Conservation (phyloP, 2,888 invertebrate genomes). For the Chirona hameri region DNA sequence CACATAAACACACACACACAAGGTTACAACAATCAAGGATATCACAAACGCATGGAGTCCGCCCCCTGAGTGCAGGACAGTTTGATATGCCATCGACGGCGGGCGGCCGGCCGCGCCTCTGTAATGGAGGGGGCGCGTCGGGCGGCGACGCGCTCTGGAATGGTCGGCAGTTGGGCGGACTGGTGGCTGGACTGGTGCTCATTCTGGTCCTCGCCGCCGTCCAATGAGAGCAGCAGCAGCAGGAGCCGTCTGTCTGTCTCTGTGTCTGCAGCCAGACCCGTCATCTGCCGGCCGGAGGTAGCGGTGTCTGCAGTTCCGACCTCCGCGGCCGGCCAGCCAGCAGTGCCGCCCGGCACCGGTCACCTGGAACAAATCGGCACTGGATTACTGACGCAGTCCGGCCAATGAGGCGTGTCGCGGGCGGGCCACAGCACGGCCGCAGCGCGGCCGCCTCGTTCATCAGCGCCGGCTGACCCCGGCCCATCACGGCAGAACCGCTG, state of each 20-base stretch:
- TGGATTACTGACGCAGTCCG: neutral
- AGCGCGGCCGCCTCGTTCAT: neutral
- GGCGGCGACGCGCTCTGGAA: neutral
- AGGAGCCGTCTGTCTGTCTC: too few species aligned
- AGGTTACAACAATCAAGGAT: neutral
- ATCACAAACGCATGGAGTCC: constrained; percentile 6
- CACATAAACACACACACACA: neutral
- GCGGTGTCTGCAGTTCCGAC: neutral
- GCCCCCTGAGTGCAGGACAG: neutral
- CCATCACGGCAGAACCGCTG: neutral
- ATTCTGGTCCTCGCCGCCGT: neutral
- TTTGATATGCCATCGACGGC: neutral
- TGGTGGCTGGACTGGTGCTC: neutral
- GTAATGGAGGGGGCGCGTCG: neutral
- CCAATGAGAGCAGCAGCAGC: neutral
- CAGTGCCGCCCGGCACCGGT: neutral
- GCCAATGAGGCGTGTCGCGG: neutral
- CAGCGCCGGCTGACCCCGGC: neutral
- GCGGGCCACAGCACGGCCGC: neutral
- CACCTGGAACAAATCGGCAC: neutral
- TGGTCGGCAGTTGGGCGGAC: neutral
- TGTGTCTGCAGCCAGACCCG: neutral
- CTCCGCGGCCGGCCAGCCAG: neutral
- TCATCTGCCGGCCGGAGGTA: neutral
- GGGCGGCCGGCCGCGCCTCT: neutral